These are phyloP conservation scores for Eptatretus burgeri DNA, from an alignment of 2,113 vertebrate genomes.

Conservation along the genomic window DNA sequence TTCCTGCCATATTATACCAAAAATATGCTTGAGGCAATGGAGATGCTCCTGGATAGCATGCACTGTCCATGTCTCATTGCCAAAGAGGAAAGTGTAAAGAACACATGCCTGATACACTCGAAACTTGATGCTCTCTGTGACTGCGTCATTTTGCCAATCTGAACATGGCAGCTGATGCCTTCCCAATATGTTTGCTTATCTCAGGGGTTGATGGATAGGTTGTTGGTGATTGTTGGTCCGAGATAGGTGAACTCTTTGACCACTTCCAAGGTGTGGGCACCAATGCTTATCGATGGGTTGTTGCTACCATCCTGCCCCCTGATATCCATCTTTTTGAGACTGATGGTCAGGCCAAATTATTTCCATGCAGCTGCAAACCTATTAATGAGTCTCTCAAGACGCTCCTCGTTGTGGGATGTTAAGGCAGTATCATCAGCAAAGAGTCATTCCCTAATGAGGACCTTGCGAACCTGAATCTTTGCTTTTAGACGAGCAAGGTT, in stretches of 20 bases:
- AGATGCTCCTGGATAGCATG: neutral
- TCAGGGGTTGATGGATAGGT: neutral
- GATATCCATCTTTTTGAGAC: neutral
- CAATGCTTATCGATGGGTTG: neutral
- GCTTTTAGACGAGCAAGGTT: neutral
- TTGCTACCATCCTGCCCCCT: neutral
- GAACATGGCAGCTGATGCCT: neutral
- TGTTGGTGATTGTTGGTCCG: neutral
- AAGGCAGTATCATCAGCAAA: neutral
- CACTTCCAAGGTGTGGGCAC: neutral
- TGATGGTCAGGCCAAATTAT: neutral
- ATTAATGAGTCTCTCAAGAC: neutral
- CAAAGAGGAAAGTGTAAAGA: neutral
- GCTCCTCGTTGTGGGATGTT: neutral
- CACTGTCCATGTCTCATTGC: neutral
- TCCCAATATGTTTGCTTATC: neutral
- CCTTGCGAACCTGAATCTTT: neutral
- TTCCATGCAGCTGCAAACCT: neutral
- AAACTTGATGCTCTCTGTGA: neutral
- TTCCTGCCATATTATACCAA: neutral
- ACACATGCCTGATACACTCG: neutral
- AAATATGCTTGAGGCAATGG: neutral
- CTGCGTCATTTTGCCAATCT: neutral
- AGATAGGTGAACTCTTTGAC: neutral
- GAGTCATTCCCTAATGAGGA: neutral